A percentile compares a stretch with the other conserved stretches of the same genome.
Evolutionary conservation across 2,888 invertebrate species (phyloP).

Genomic region (Coenonympha glycerion): DNA sequence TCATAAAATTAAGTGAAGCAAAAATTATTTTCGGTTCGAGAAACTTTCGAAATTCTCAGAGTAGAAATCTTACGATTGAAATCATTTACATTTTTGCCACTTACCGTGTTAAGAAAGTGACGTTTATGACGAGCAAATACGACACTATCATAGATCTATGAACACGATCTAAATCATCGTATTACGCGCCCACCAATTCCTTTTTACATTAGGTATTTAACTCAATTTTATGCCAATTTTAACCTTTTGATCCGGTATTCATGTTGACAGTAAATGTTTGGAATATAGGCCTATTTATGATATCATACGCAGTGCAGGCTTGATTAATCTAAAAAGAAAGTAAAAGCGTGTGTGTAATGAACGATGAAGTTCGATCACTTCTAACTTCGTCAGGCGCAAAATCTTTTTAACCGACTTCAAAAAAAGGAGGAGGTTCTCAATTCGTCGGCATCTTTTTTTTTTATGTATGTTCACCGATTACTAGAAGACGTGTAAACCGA

Average conservation of each 20-base stretch:
- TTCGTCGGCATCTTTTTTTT: too few relatives aligned
- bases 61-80: conserved; percentile 14
- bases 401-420: too few relatives aligned
- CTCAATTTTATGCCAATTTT: conserved; percentile 1
- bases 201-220: not conserved
- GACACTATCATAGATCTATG: conserved; percentile 14
- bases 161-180: not conserved
- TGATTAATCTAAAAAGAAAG: conserved; percentile 8
- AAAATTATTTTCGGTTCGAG: not conserved
- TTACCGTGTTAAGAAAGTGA: conserved; percentile 26
- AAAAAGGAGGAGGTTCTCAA: too few relatives aligned
- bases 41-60: conserved; percentile 1
- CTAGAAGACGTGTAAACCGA: too few relatives aligned
- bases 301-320: not conserved
- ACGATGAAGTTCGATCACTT: too few relatives aligned
- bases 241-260: conserved; percentile 1
- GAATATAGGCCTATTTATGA: not conserved
- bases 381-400: too few relatives aligned
- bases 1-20: not conserved
- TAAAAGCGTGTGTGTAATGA: not conserved
- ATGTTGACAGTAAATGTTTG: conserved; percentile 3
- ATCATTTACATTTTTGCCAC: conserved; percentile 19
- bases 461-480: too few relatives aligned
- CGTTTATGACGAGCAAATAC: conserved; percentile 19
- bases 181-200: not conserved